These are phyloP conservation scores for Polyploca ridens DNA, from an alignment of 2,888 invertebrate genomes.

Conservation along the genomic window DNA sequence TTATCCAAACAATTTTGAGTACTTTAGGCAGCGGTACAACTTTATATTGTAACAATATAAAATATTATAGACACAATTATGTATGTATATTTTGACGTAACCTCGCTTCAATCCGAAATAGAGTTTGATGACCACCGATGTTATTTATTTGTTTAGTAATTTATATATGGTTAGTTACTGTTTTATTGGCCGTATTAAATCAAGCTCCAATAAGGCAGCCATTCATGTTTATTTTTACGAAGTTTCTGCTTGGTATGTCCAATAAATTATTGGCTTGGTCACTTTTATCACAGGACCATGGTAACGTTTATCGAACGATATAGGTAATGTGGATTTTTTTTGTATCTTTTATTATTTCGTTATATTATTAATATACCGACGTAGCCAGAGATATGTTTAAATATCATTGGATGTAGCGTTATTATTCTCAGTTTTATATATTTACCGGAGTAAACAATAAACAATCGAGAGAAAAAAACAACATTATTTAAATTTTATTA, in stretches of 20 bases:
- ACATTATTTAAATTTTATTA: too few relatives aligned
- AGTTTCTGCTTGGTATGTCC: constrained; percentile 81
- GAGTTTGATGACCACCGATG: constrained; percentile 79
- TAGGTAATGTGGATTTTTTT: constrained; percentile 54
- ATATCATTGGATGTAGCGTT: too few relatives aligned
- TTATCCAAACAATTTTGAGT: too few relatives aligned
- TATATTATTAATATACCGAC: too few relatives aligned
- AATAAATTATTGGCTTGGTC: constrained; percentile 83
- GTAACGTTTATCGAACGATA: constrained; percentile 71
- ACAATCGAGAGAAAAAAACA: too few relatives aligned
- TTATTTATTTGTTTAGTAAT: constrained; percentile 85
- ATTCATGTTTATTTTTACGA: constrained; percentile 84
- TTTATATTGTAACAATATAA: constrained; percentile 26
- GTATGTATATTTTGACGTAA: constrained; percentile 48
- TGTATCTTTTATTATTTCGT: constrained; percentile 5
- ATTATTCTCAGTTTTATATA: too few relatives aligned
- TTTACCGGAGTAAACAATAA: too few relatives aligned
- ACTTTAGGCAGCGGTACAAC: not conserved
- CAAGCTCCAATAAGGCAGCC: constrained; percentile 84
- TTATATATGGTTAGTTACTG: constrained; percentile 85
- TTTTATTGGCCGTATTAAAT: constrained; percentile 83
- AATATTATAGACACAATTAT: constrained; percentile 43
- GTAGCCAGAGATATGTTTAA: too few relatives aligned
- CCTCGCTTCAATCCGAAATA: constrained; percentile 47
- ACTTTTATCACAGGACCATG: constrained; percentile 80